Percentiles rank a stretch among this genome's conserved stretches.
phyloP scores from a whole-genome alignment of 2,113 vertebrate species.

The Neogobius melanostomus region DNA sequence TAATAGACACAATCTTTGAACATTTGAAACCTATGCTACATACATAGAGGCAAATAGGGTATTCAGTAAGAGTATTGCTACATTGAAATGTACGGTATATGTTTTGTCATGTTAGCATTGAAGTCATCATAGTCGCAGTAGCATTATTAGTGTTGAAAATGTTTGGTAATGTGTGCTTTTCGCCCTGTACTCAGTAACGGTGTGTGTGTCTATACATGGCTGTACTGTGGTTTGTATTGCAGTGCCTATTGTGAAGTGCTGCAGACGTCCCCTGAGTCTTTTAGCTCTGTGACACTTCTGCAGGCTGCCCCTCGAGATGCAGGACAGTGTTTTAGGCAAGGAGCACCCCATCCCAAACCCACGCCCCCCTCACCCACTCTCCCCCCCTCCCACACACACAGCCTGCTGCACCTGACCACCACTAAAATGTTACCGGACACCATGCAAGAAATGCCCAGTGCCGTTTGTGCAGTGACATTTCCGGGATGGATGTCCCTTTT shows the following conservation, averaged over 20 bases:
- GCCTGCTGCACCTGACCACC: slow-evolving; percentile 42
- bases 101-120: background rate
- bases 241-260: slow-evolving; percentile 83
- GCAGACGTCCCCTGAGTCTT: slow-evolving; percentile 81
- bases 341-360: slow-evolving; percentile 63
- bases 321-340: slow-evolving; percentile 85
- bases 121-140: slow-evolving; percentile 3
- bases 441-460: slow-evolving; percentile 46
- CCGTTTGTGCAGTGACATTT: slow-evolving; percentile 26
- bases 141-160: background rate
- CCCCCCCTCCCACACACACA: slow-evolving; percentile 33
- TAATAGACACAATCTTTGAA: background rate
- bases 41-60: background rate
- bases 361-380: slow-evolving; percentile 7
- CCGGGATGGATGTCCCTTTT: slow-evolving; percentile 38
- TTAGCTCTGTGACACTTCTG: slow-evolving; percentile 82
- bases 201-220: slow-evolving; percentile 54
- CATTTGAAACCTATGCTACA: background rate
- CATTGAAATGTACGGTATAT: background rate
- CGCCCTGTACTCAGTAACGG: slow-evolving; percentile 50
- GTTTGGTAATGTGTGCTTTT: slow-evolving; percentile 16
- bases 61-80: no score
- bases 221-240: slow-evolving; percentile 79
- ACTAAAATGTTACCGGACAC: slow-evolving; percentile 38
- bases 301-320: slow-evolving; percentile 80